phyloP scores from a whole-genome alignment of 2,113 vertebrate species.

The Pollimyrus isidori region DNA sequence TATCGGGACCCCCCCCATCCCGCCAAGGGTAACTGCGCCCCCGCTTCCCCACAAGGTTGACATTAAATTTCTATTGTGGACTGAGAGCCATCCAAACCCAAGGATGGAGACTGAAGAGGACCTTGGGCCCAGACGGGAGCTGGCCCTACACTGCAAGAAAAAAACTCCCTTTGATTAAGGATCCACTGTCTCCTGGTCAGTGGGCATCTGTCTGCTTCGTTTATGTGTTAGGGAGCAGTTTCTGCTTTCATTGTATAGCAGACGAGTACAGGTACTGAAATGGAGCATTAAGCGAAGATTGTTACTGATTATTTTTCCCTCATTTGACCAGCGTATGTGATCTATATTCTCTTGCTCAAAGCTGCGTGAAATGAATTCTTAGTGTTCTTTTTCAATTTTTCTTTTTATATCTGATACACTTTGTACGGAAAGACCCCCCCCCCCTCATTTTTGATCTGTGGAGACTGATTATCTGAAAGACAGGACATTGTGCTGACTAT shows the following conservation, averaged over 20 bases:
- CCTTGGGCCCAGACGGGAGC: background rate
- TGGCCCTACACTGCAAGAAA: background rate
- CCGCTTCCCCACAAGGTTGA: background rate
- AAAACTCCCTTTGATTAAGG: background rate
- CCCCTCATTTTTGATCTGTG: background rate
- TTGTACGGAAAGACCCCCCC: background rate
- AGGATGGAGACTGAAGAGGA: background rate
- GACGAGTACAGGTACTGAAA: background rate
- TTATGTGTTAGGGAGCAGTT: background rate
- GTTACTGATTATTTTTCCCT: background rate
- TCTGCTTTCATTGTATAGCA: background rate
- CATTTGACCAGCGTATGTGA: background rate
- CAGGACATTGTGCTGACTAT: constrained; percentile 4
- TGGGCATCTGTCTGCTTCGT: background rate
- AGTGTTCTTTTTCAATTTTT: background rate
- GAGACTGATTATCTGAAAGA: background rate
- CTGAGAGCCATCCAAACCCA: background rate
- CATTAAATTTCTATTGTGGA: constrained; percentile 1
- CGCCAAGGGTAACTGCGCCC: background rate
- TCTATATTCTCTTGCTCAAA: background rate
- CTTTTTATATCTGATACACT: background rate
- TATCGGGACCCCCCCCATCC: background rate
- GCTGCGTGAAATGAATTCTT: background rate
- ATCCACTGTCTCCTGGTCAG: background rate
- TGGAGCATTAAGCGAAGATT: background rate